Evolutionary conservation across 1,140 invertebrate species (phyloP), one percentile per base, ranked within the genome.

Genomic region (Bactericera cockerelli): DNA sequence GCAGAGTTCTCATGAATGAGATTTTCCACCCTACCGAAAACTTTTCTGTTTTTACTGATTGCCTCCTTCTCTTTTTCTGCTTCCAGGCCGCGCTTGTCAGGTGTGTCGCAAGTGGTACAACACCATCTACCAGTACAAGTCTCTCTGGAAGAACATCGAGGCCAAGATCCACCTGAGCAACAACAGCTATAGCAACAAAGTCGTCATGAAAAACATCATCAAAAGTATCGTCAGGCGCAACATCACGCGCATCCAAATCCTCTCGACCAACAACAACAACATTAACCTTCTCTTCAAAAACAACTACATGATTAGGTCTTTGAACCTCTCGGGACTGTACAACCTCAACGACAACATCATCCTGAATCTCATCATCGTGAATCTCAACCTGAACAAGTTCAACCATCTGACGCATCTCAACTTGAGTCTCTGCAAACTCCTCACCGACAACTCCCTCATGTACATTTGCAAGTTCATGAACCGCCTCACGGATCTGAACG

Each of bases 241-340:
- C 62, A 92, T 97, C 57, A 81, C 84, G 59, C 80, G 82, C 67
- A 81, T 96, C 16, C 93, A 95, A 74, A 85, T 97, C 59, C 73
- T 97, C 13, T 93, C 89, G 25, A 72, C 95, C 38, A 54, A 39
- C 28, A 74, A 86, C 39, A 74, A 87, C 49, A 86, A 89, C 8
- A 79, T 97, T 24, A 88, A 89, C 3, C 86, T 89, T 64, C 71
- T 96, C 26, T 87, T 89, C 64, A 49, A 49, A 49, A 49, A 49
- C 42, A 49, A 49, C 22, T 49, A 49, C 19, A 49, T 19, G n/a
- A 49, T 49, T n/a, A 4, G 22, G 3, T 85, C 87, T 22, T 76
- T 97, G 53, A 94, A 91, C 67, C 74, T 96, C 3, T 90, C 86
- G 66, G 93, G 93, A 11, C 96, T 92, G 71, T 96, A 89, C 74